Conservation (phyloP, 2,888 invertebrate genomes). For the Trissolcus brochymenae region DNA sequence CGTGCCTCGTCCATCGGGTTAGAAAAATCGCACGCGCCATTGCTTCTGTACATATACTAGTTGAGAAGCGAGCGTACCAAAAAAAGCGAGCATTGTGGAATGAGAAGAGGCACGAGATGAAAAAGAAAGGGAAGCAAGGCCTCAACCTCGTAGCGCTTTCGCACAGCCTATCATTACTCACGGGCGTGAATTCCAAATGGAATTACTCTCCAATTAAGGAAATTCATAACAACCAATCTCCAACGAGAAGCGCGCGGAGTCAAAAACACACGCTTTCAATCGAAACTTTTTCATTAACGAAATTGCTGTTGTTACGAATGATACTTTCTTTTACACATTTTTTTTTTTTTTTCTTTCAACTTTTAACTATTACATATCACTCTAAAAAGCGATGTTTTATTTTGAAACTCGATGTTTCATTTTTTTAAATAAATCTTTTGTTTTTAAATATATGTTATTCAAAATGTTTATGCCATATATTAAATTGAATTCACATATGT, state of each 20-base stretch:
- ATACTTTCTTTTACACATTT: not conserved
- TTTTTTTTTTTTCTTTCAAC: not conserved
- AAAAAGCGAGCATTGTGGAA: constrained; percentile 26
- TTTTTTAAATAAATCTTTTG: too few relatives aligned
- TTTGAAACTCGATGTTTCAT: too few relatives aligned
- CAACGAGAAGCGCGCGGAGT: constrained; percentile 15
- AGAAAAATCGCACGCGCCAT: constrained; percentile 39
- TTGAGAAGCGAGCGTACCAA: constrained; percentile 10
- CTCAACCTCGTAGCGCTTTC: constrained; percentile 50
- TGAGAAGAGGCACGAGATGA: constrained; percentile 39
- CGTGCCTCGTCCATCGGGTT: constrained; percentile 36
- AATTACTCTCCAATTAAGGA: constrained; percentile 52
- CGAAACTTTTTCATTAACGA: constrained; percentile 34
- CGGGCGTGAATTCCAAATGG: constrained; percentile 56
- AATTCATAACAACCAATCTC: constrained; percentile 53
- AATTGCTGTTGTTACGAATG: constrained; percentile 9
- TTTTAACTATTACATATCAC: not conserved
- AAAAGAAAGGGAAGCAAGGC: constrained; percentile 49
- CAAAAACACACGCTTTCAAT: constrained; percentile 19
- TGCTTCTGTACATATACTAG: constrained; percentile 37
- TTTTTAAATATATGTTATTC: too few relatives aligned
- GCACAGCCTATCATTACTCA: constrained; percentile 55
- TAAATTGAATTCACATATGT: too few relatives aligned
- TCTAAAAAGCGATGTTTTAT: not conserved
- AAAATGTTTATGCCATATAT: too few relatives aligned